These are phyloP conservation scores for Sylvietta virens DNA, from an alignment of 2,113 vertebrate genomes.

Conservation along the genomic window DNA sequence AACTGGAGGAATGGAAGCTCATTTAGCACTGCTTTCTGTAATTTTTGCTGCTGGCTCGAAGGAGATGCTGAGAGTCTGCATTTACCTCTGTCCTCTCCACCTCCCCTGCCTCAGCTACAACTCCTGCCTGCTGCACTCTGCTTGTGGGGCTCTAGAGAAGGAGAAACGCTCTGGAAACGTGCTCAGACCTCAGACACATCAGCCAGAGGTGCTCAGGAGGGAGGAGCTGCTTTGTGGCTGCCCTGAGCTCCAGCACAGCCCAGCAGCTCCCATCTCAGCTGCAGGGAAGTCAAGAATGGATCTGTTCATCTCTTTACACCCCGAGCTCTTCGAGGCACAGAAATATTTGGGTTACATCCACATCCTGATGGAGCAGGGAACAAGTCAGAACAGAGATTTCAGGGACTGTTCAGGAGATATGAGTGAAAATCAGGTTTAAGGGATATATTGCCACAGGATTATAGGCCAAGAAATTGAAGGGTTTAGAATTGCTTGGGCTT, in stretches of 20 bases:
- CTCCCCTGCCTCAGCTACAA: neutral
- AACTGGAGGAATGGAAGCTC: neutral
- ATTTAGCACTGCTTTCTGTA: neutral
- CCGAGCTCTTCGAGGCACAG: rapidly evolving
- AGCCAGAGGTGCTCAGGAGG: neutral
- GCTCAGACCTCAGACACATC: neutral
- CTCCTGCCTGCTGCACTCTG: neutral
- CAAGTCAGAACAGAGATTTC: neutral
- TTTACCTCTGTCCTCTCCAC: neutral
- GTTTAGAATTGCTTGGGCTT: neutral
- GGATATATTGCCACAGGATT: neutral
- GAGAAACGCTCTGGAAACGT: rapidly evolving
- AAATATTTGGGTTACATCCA: neutral
- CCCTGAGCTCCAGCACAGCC: neutral
- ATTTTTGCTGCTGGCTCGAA: neutral
- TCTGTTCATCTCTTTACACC: neutral
- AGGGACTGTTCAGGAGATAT: neutral
- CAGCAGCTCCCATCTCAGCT: neutral
- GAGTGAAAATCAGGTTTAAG: neutral
- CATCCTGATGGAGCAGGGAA: neutral
- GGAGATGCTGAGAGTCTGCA: neutral
- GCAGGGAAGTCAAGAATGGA: neutral
- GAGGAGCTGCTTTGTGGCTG: neutral
- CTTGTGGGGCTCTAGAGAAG: rapidly evolving
- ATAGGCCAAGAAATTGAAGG: neutral